Evolutionary conservation across 2,888 invertebrate species (phyloP), one percentile per base, ranked within the genome.

Genomic region (Agriopis leucophaearia): DNA sequence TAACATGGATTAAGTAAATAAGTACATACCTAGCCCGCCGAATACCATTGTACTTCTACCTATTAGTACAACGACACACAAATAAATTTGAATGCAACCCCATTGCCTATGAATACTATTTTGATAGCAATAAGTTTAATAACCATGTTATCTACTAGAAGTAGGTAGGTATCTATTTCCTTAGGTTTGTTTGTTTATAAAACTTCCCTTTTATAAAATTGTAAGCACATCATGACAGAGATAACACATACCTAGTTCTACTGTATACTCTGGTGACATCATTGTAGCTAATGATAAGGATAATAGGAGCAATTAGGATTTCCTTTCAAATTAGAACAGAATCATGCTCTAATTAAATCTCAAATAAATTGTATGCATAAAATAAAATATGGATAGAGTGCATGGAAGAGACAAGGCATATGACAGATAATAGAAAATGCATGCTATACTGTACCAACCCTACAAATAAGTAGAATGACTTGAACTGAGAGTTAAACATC

Each of bases 231-330:
- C 18, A 63, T 71, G 70, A 40, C 77, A 86, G 83, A 48, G 62
- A 44, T 66, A 47, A 54, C 38, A 35, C 8, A 5, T 8, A 54
- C 36, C 50, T 66, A 38, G 52, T 64, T 64, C 35, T 52, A 57
- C 54, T 70, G 61, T 64, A 57, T 60, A 66, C 66, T 57, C 64
- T 44, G 63, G 59, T 66, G 66, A 75, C 62, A 75, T 73, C 75
- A 70, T 71, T 58, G 61, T 76, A 74, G 60, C 58, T 52, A 54
- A n/a, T 73, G 75, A 77, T 79, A 79, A 76, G 70, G 54, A n/a
- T 74, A 66, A 74, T 75, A 72, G 52, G 55, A 73, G 47, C 27
- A 59, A 71, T 69, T 71, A 69, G 64, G 48, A 64, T 27, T 68
- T 59, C 27, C 45, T 55, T 10, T 13, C 35, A 50, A 69, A 55